Percentiles rank a stretch among this genome's conserved stretches.
These are phyloP conservation scores for Spongilla lacustris DNA, from an alignment of 37 sponge, comb jelly and placozoan species.

Conservation along the genomic window DNA sequence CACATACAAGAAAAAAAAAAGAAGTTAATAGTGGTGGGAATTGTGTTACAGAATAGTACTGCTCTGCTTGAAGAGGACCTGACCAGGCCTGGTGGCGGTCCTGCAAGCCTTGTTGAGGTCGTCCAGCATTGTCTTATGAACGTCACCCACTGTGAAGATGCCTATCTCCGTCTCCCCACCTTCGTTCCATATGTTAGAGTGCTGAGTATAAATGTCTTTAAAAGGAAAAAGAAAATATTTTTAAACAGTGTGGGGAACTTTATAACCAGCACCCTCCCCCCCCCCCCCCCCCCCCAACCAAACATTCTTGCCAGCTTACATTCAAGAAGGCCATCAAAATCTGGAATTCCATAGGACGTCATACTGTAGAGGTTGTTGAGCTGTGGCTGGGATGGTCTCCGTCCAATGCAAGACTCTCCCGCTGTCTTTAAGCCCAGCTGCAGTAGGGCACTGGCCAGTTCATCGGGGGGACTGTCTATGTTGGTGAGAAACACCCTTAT, in stretches of 20 bases:
- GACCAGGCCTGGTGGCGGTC: constrained; percentile 32
- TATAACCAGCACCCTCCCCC: not conserved
- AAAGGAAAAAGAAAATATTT: not conserved
- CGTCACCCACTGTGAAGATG: constrained; percentile 49
- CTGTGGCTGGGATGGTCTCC: constrained; percentile 65
- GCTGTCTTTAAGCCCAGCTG: constrained; percentile 69
- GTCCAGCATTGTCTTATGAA: constrained; percentile 16
- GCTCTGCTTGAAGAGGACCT: constrained; percentile 28
- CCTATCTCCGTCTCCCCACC: constrained; percentile 32
- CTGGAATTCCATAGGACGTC: constrained; percentile 63
- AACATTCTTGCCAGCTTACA: too few species aligned
- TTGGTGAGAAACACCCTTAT: constrained; percentile 70
- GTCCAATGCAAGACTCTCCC: constrained; percentile 11
- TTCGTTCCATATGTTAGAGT: constrained; percentile 27
- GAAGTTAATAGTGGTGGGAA: not conserved
- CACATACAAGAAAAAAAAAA: too few species aligned
- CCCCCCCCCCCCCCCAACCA: not conserved
- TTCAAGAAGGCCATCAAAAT: constrained; percentile 52
- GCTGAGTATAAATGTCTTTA: constrained; percentile 49
- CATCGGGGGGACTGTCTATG: constrained; percentile 61
- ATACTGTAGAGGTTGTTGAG: constrained; percentile 59
- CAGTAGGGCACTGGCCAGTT: constrained; percentile 60
- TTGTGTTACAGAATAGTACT: not conserved
- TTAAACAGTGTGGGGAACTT: not conserved
- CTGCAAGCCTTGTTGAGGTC: constrained; percentile 31